phyloP scores from a whole-genome alignment of 2,797 vertebrate species.

The Poeciliopsis turneri region DNA sequence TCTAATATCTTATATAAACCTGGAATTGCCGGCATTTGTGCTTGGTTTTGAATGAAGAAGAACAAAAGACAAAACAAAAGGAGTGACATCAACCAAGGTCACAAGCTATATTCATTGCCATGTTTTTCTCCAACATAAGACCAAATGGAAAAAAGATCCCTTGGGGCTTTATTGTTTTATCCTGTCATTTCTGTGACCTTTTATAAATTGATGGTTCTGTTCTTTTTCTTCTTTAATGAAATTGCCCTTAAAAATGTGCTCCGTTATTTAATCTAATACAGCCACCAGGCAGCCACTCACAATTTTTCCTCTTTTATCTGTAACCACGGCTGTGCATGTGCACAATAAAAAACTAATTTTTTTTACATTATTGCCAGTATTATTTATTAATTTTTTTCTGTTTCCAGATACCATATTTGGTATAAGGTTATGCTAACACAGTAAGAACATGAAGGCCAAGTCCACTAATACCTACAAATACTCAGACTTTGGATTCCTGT shows the following conservation, averaged over 20 bases:
- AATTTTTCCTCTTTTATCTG: slow-evolving; percentile 7
- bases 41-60: background rate
- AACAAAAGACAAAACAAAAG: slow-evolving; percentile 40
- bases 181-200: slow-evolving; percentile 57
- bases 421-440: slow-evolving; percentile 8
- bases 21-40: background rate
- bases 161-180: slow-evolving; percentile 51
- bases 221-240: slow-evolving; percentile 42
- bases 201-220: slow-evolving; percentile 44
- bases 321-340: background rate
- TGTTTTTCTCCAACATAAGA: slow-evolving; percentile 64
- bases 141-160: slow-evolving; percentile 49
- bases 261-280: slow-evolving; percentile 50
- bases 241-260: slow-evolving; percentile 59
- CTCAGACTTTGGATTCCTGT: slow-evolving; percentile 55
- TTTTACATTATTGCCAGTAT: slow-evolving; percentile 2
- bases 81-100: slow-evolving; percentile 62
- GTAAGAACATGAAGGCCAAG: slow-evolving; percentile 33
- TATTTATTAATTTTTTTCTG: background rate
- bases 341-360: background rate
- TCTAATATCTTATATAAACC: background rate
- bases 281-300: slow-evolving; percentile 23
- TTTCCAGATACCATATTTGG: slow-evolving; percentile 12
- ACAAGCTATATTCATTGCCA: slow-evolving; percentile 45
- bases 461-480: slow-evolving; percentile 50